Base-by-base conservation (phyloP, 2,797 vertebrate species). In the Darevskia mixta region DNA sequence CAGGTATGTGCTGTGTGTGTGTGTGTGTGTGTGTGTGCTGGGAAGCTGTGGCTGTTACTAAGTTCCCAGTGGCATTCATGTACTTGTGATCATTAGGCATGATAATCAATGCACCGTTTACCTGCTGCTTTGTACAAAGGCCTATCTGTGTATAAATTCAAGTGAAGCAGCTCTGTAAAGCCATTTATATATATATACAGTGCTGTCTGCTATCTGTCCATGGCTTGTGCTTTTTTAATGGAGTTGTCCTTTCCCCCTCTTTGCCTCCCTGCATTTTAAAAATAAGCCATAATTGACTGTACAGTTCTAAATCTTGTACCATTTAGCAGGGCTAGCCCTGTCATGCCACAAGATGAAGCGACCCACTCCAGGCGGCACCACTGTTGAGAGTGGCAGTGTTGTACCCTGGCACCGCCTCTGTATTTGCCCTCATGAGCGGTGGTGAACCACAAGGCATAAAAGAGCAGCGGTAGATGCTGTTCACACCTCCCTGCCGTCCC, bases 141-240 rank as follows among this genome's bases (percentile, higher is more conserved):
- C 2, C 25, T 7, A 25, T 43, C 17, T 55, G 43, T 32, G n/a
- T 83, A 82, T 27, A 4, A 67, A 41, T 69, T 23, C 67, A 72
- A 25, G n/a, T 32, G 45, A 84, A 32, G 41, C 41, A n/a, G 8
- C 81, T 23, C n/a, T n/a, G 5, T 55, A n/a, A 86, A 71, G 0
- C 27, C 23, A 41, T 71, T 0, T 9, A 20, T 15, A 5, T 79
- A 27, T 35, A 27, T 35, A 35, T 49, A 55, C 15, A 88, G 29
- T n/a, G 58, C 84, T 90, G 75, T 20, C 17, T 67, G 72, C 86
- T 79, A 71, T 72, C 76, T 29, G 83, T 84, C 9, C 41, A 27
- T 73, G 38, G 7, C 20, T 80, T 73, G 41, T 29, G 13, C 64
- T 75, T 69, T 58, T 43, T n/a, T 45, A 38, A 69, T 69, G 10